Evolutionary conservation across 1,140 invertebrate genomes (phyloP), one percentile per base, ranked within the genome.

Genomic region (Steinernema feltiae): DNA sequence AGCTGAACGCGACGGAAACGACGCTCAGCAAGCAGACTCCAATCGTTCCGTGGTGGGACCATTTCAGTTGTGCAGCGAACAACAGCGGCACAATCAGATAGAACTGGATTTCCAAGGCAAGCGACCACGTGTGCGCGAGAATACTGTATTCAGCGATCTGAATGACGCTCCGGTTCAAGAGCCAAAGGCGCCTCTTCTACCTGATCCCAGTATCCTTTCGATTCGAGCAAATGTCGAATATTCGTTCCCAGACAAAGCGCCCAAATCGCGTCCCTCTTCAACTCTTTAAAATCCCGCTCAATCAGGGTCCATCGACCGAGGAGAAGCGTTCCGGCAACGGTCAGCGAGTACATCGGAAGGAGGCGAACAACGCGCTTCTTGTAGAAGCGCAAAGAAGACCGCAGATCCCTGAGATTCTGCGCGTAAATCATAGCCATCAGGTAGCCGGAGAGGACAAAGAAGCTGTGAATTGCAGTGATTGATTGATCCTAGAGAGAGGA

Each of bases 401-500:
- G 18, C 7, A 41, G 18, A 41, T 41, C 7, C 35, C 7, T 41
- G 35, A 7, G 35, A 41, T 41, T 18, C 18, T 41, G 35, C 7
- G 7, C 18, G 35, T 41, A 41, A 17, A 69, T 76, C 32, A 31
- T 46, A 7, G 69, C 31, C 69, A 76, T 76, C 0, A 76, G 35
- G 35, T 71, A 76, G 15, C 74, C 74, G 3, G 74, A 76, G 17
- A 76, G 27, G 32, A 76, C 74, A 46, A 76, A 76, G 21, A 76
- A 76, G 46, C 74, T 76, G 74, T 7, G 18, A 29, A 70, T 69
- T 70, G 46, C 74, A 70, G 74, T 7, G 18, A 29, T 35, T 69
- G 24, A 21, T 27, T 21, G 35, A 29, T 30, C 12, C 3, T 72
- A 17, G 70, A 71, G 41, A n/a, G 24, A 30, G 31, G 3, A 7